Conservation (phyloP, 2,888 invertebrate species). For the Hirtodrosophila duncani region DNA sequence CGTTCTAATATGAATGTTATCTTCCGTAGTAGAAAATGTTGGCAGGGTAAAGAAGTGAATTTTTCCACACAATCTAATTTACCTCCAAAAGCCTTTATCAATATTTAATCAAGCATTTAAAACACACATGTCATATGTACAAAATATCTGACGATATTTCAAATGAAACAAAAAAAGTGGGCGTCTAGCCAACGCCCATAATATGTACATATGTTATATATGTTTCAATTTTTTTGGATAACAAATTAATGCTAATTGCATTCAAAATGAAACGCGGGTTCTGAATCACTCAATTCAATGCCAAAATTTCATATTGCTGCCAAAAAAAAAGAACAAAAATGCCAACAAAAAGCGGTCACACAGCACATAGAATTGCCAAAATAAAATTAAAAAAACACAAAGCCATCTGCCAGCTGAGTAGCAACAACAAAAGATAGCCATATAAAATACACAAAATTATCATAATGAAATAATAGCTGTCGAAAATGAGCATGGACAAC, state of each 20-base stretch:
- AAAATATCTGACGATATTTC: neutral
- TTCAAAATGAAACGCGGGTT: constrained; percentile 18
- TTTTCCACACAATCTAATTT: constrained; percentile 14
- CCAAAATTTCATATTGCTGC: constrained; percentile 15
- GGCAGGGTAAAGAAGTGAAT: constrained; percentile 8
- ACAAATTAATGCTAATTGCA: constrained; percentile 59
- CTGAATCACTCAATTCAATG: constrained; percentile 46
- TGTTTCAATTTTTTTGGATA: constrained; percentile 27
- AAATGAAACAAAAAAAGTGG: constrained; percentile 3
- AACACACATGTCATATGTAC: neutral
- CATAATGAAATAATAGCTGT: constrained; percentile 35
- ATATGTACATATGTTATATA: constrained; percentile 6
- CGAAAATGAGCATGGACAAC: constrained; percentile 12
- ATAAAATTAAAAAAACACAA: constrained; percentile 10
- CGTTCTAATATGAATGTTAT: no score
- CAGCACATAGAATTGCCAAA: no score
- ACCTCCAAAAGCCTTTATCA: no score
- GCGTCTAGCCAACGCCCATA: constrained; percentile 35
- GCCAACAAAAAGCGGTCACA: no score
- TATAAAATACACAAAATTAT: constrained; percentile 22
- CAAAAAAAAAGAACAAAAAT: constrained; percentile 17
- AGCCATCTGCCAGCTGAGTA: constrained; percentile 41
- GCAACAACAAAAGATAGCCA: constrained; percentile 28
- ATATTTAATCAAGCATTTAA: constrained; percentile 50
- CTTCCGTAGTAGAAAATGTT: no score